Base-by-base conservation (phyloP, 2,888 invertebrate species). In the Idaea biselata region DNA sequence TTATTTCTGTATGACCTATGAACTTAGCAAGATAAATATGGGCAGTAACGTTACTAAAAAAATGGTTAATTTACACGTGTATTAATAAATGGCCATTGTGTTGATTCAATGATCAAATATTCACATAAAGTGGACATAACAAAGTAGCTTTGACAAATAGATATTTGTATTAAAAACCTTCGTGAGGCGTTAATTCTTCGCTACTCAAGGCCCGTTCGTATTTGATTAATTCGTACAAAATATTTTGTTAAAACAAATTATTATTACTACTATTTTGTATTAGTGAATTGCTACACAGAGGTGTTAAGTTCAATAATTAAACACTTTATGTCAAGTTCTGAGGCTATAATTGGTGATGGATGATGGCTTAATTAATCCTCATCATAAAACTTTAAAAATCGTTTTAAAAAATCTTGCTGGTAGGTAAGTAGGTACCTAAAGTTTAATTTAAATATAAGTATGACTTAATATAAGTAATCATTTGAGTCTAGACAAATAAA, bases 121-220 rank as follows among this genome's bases (percentile, higher is more conserved):
- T 67, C 55, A 71, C 66, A 66, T 66, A 66, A 75, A 63, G 60
- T 63, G 66, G 63, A 61, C 61, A 61, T 65, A 70, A 66, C 68
- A 67, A 62, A 63, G n/a, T 59, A 60, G 60, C 60, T 79, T 76
- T 76, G 73, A 69, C 72, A 73, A 74, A 77, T 76, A 70, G 11
- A 78, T 81, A 79, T 78, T 71, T 75, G 70, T 70, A 72, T 76
- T 70, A 62, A 57, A 63, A 66, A 31, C 84, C 83, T 83, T 84
- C 80, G 73, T 70, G 75, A 88, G 82, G 87, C 85, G 87, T 80
- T 88, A 89, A 88, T 86, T 86, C 75, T 44, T 11, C 78, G 82
- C 77, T 76, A 75, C 70, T 73, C 86, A 88, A 89, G 87, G 86
- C 71, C 61, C 60, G 61, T 63, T 66, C 63, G 60, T 53, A 25